phyloP scores from a whole-genome alignment of 2,797 vertebrate species.

The Taeniopygia guttata region DNA sequence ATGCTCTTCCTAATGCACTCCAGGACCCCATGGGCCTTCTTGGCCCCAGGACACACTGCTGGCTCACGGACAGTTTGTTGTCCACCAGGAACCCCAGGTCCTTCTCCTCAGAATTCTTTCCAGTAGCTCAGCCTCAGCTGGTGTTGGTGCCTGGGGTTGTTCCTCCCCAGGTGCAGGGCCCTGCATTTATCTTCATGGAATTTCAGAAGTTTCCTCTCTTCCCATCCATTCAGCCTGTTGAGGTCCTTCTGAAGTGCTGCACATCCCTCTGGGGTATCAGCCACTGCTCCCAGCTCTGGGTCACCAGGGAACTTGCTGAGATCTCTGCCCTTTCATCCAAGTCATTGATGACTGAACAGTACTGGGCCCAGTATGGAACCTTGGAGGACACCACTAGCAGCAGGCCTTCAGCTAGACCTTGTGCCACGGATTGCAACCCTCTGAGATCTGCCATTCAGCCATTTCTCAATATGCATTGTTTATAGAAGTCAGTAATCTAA shows the following conservation, averaged over 20 bases:
- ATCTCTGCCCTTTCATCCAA: not conserved
- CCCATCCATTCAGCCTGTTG: not conserved
- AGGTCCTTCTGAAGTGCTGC: not conserved
- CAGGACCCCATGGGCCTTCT: not conserved
- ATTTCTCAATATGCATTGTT: not conserved
- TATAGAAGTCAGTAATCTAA: not conserved
- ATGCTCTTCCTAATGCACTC: accelerated
- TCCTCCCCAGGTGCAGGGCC: not conserved
- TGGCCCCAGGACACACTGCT: not conserved
- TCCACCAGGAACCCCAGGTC: not conserved
- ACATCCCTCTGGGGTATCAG: not conserved
- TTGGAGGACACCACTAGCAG: not conserved
- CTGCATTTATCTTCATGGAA: not conserved
- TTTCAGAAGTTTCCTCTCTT: not conserved
- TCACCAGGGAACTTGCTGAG: not conserved
- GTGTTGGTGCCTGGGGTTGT: not conserved
- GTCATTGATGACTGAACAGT: not conserved
- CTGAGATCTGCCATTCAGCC: not conserved
- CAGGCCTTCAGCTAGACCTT: not conserved
- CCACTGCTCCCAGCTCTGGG: not conserved
- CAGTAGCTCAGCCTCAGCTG: not conserved
- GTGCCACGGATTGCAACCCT: not conserved
- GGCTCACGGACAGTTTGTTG: not conserved
- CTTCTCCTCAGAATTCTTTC: not conserved
- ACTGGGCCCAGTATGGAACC: not conserved